Conservation (phyloP, 1,140 invertebrate species). For the Calosoma granatense region DNA sequence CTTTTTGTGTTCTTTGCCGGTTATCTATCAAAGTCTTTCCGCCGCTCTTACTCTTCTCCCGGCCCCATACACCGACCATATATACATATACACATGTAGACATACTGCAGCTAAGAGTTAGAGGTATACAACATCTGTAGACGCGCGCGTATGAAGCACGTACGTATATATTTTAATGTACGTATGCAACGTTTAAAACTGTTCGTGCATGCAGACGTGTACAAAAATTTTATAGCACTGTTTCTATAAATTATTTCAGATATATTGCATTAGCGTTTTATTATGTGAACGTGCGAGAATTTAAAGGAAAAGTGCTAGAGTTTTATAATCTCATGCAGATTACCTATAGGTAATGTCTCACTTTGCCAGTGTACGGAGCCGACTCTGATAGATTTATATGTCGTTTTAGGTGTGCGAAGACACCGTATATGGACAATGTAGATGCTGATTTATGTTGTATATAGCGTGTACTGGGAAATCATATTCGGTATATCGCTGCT, state of each 20-base stretch:
- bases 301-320: background rate
- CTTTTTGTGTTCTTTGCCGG: slow-evolving; percentile 8
- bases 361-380: background rate
- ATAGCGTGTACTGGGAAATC: background rate
- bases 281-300: slow-evolving; percentile 7
- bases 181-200: background rate
- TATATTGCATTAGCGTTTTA: slow-evolving; percentile 8
- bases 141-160: background rate
- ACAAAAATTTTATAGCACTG: slow-evolving; percentile 3
- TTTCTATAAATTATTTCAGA: slow-evolving; percentile 9
- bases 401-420: background rate
- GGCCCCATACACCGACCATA: too few species aligned
- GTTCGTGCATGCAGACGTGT: slow-evolving; percentile 4
- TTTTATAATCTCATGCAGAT: background rate
- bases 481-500: slow-evolving; percentile 1
- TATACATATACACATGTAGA: background rate
- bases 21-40: slow-evolving; percentile 5
- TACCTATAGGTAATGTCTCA: slow-evolving; percentile 4
- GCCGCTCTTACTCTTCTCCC: too few species aligned
- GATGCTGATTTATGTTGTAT: background rate
- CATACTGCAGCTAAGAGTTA: background rate
- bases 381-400: slow-evolving; percentile 6
- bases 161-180: slow-evolving; percentile 1
- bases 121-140: background rate
- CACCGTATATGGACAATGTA: slow-evolving; percentile 4